These are phyloP conservation scores for Lithophane semibrunnea DNA, from an alignment of 2,888 invertebrate species.

Conservation along the genomic window DNA sequence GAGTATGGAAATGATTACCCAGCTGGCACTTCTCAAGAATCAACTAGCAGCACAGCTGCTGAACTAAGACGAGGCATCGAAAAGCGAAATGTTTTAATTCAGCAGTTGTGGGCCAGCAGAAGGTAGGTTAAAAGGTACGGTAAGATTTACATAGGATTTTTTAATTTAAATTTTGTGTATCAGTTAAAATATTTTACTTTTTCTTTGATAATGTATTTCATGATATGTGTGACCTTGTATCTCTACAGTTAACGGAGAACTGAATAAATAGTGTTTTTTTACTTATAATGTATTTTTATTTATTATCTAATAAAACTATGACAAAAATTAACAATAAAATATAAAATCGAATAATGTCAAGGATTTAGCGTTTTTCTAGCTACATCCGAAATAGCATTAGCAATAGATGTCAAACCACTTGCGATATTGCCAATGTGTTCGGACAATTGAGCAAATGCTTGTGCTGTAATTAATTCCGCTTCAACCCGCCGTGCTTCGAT, in stretches of 20 bases:
- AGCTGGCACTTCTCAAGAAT: neutral
- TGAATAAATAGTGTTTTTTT: too few species aligned
- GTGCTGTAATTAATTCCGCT: neutral
- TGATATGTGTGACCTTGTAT: neutral
- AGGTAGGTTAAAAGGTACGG: neutral
- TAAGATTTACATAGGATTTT: neutral
- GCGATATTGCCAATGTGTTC: neutral
- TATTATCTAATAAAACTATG: too few species aligned
- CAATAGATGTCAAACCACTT: conserved; percentile 1
- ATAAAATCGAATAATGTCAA: neutral
- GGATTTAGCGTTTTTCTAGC: conserved; percentile 15
- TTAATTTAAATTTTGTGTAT: neutral
- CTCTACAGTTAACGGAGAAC: neutral
- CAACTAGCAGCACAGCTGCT: neutral
- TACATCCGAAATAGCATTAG: conserved; percentile 19
- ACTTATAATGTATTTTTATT: too few species aligned
- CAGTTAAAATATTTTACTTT: too few species aligned
- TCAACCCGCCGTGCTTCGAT: conserved; percentile 8
- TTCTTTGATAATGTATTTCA: neutral
- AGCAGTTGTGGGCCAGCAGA: too few species aligned
- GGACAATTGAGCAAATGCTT: neutral
- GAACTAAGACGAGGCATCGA: neutral
- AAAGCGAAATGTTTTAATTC: neutral
- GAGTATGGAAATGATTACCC: neutral
- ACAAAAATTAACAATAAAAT: too few species aligned